Conservation (phyloP, 2,797 vertebrate species). For the Macrochelys suwanniensis region DNA sequence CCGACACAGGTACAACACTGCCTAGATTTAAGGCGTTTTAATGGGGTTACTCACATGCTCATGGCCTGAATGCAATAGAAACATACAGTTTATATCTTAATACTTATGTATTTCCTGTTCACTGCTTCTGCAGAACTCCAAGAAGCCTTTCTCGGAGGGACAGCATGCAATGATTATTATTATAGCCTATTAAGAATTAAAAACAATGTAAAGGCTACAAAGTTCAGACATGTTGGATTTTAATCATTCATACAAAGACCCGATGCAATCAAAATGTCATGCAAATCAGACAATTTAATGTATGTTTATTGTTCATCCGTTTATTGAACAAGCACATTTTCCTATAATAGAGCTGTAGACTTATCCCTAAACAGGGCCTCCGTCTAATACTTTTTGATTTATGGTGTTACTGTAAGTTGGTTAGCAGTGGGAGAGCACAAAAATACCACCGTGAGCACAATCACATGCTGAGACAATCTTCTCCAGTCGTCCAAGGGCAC, state of each 20-base stretch:
- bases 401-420: not conserved
- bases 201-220: not conserved
- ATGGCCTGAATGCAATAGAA: not conserved
- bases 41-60: not conserved
- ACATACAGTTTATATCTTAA: not conserved
- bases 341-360: not conserved
- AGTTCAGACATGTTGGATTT: not conserved
- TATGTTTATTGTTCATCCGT: fast-evolving
- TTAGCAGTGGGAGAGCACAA: not conserved
- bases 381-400: not conserved
- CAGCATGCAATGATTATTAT: not conserved
- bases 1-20: not conserved
- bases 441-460: not conserved
- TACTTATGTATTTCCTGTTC: not conserved
- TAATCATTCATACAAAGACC: not conserved
- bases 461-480: not conserved
- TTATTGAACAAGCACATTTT: fast-evolving
- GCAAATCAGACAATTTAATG: not conserved
- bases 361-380: not conserved
- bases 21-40: not conserved
- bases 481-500: not conserved
- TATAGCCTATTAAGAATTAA: fast-evolving
- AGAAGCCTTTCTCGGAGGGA: not conserved
- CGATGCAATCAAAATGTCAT: not conserved
- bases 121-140: not conserved